Evolutionary conservation across 2,888 invertebrate genomes (phyloP), one percentile per base, ranked within the genome.

Genomic region (Blomia tropicalis): DNA sequence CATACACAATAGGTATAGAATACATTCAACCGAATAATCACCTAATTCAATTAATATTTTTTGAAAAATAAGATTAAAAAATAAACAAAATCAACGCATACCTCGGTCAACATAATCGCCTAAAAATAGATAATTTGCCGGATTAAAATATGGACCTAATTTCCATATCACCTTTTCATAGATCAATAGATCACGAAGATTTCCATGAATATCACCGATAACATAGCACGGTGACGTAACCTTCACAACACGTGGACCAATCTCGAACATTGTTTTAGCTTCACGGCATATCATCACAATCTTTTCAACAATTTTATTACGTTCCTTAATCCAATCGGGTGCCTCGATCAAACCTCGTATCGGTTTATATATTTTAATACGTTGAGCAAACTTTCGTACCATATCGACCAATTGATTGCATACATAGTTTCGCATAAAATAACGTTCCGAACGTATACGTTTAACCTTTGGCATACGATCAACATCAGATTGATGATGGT

Each of bases 61-160:
- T n/a, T n/a, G n/a, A n/a, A n/a, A n/a, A n/a, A n/a, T n/a, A n/a
- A n/a, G n/a, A n/a, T n/a, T n/a, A n/a, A n/a, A n/a, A n/a, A n/a
- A n/a, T n/a, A n/a, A n/a, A n/a, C n/a, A n/a, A n/a, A n/a, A n/a
- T n/a, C n/a, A n/a, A n/a, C n/a, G n/a, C n/a, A n/a, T 75, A 1
- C 85, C 85, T 65, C 85, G 76, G 73, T 85, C 85, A 27, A 85
- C 84, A 72, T 81, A 85, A 74, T 85, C 85, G 0, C 85, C 85
- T 0, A 85, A 78, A 72, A 85, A 84, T 5, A 85, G 75, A 63
- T 84, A 74, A 22, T 77, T 77, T 3, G 80, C 79, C 0, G 84
- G 82, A 11, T 80, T 78, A 51, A 84, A 73, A 5, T 79, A 75
- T 0, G 81, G 78, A 0, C 83, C 83, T 64, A 81, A 75, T 23